Evolutionary conservation across 1,140 invertebrate genomes (phyloP).

Genomic region (Sycobia sp.): DNA sequence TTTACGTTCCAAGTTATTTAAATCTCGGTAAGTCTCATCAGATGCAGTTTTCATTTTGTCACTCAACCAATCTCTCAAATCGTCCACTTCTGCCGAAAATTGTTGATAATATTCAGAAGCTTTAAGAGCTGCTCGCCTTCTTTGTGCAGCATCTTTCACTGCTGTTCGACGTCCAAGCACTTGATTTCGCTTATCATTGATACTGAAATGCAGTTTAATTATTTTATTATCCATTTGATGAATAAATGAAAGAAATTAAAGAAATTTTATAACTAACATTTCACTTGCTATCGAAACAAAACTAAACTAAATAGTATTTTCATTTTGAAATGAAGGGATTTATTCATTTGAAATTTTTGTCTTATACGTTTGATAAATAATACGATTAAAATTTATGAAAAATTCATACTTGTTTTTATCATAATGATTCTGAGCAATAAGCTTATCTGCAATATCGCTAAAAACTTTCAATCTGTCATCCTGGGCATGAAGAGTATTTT

Average conservation of each 20-base stretch:
- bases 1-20: constrained; percentile 90
- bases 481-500: constrained; percentile 90
- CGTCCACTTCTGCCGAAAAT: constrained; percentile 88
- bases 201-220: constrained; percentile 63
- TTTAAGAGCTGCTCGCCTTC: constrained; percentile 73
- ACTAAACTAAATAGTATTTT: no score
- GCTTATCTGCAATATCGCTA: constrained; percentile 81
- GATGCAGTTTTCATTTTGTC: constrained; percentile 91
- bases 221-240: not conserved
- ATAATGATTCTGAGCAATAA: constrained; percentile 85
- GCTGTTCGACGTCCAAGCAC: constrained; percentile 74
- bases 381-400: constrained; percentile 36
- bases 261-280: not conserved
- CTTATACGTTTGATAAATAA: no score
- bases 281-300: no score
- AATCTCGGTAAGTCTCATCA: constrained; percentile 91
- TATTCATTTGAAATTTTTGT: no score
- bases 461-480: constrained; percentile 90
- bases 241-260: no score
- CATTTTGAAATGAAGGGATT: no score
- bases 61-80: constrained; percentile 85
- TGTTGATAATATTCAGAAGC: constrained; percentile 83
- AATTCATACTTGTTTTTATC: constrained; percentile 77
- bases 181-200: constrained; percentile 75
- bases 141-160: constrained; percentile 77